Base-by-base conservation (phyloP, 2,888 invertebrate species). In the Cheilosia grossa region DNA sequence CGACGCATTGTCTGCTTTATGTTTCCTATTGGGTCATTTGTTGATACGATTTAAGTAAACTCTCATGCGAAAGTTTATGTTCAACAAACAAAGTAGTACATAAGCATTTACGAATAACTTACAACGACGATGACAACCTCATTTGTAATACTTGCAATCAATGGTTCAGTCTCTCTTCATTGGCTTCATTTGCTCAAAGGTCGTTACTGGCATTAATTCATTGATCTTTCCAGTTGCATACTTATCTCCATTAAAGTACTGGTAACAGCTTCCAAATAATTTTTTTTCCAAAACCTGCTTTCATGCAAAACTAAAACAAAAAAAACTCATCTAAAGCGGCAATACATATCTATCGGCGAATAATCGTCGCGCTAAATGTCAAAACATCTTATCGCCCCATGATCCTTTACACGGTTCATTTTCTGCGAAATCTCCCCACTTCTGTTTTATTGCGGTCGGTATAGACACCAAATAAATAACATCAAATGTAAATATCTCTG, bases 401-500 rank as follows among this genome's bases (percentile, higher is more conserved):
- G 63, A 74, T 74, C 69, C 74, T 69, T 58, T 69, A 13, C 63
- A 37, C 49, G 40, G 13, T 51, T 61, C 40, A 19, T 67, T 47
- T 67, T 69, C 58, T 24, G 58, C 37, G 17, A 58, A 47, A 21
- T 33, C 4, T 49, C 58, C 30, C 44, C 27, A 58, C 44, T 24
- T 49, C n/a, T 49, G 9, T 21, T 21, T 21, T 49, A 21, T 21
- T 9, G 10, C 19, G 1, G 13, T 6, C 17, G 17, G 37, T 40
- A n/a, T n/a, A 58, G n/a, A 40, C 42, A 40, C 44, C 67, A 56
- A 74, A 75, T 74, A 74, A 79, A 73, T 56, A 49, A 56, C 56
- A 17, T 30, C 40, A 77, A 27, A 72, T 66, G 54, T 42, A 58
- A 72, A 73, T 73, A 77, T 63, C 24, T 63, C 24, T 37, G 58